These are phyloP conservation scores for Drosophila orosa DNA, from an alignment of 1,140 invertebrate species.

Conservation along the genomic window DNA sequence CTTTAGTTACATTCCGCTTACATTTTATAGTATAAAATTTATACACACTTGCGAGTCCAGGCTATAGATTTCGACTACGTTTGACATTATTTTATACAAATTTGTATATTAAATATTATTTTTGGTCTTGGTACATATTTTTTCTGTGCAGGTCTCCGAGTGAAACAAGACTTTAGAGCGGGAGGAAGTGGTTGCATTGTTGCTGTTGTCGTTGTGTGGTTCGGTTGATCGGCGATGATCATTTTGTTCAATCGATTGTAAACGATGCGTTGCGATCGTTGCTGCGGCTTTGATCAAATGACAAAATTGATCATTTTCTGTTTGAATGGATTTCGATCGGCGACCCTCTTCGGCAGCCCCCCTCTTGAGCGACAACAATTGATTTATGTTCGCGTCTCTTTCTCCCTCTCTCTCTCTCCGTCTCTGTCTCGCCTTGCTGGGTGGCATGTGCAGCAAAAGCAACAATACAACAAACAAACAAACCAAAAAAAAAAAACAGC, in stretches of 20 bases:
- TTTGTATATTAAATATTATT: neutral
- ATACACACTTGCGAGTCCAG: too few relatives aligned
- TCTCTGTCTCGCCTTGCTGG: slow-evolving; percentile 33
- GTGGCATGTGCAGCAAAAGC: slow-evolving; percentile 67
- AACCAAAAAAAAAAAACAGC: slow-evolving; percentile 36
- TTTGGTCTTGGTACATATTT: neutral
- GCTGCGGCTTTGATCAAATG: slow-evolving; percentile 83
- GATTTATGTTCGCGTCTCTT: slow-evolving; percentile 65
- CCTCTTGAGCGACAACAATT: slow-evolving; percentile 63
- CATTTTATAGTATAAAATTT: too few relatives aligned
- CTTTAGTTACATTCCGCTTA: too few relatives aligned
- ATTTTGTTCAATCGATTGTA: slow-evolving; percentile 82
- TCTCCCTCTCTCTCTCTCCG: slow-evolving; percentile 49
- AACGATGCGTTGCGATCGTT: slow-evolving; percentile 81
- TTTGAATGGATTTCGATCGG: slow-evolving; percentile 78
- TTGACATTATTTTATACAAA: neutral
- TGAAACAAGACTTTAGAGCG: slow-evolving; percentile 1
- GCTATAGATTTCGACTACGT: neutral
- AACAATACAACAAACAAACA: slow-evolving; percentile 30
- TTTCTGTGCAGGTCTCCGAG: slow-evolving; percentile 11
- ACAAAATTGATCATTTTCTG: slow-evolving; percentile 84
- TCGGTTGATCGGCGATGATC: slow-evolving; percentile 68
- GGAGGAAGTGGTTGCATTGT: slow-evolving; percentile 58
- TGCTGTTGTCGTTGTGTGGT: slow-evolving; percentile 48
- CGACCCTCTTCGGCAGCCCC: slow-evolving; percentile 17